Conservation (phyloP, 1,140 invertebrate genomes). For the Augochlora pura region DNA sequence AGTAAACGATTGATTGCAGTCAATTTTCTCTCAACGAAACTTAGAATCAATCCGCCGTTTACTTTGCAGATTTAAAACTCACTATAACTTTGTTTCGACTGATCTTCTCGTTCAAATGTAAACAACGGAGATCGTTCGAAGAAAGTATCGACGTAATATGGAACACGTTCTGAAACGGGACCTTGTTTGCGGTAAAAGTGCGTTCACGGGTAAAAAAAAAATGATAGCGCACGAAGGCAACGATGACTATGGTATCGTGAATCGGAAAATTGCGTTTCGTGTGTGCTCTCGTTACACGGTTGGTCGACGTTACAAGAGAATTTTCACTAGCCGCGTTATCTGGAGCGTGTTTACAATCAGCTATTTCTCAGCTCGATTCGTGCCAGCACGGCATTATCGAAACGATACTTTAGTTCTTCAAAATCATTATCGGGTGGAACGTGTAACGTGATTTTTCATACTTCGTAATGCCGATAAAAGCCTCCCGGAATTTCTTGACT, state of each 20-base stretch:
- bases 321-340: constrained; percentile 15
- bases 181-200: background rate
- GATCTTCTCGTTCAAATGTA: background rate
- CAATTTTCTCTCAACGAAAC: too few relatives aligned
- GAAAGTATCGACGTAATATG: background rate
- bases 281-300: background rate
- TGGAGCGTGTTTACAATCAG: background rate
- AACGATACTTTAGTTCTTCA: background rate
- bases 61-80: too few relatives aligned
- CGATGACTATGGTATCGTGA: background rate
- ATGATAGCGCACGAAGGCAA: background rate
- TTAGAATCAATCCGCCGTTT: too few relatives aligned
- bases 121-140: background rate
- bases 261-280: constrained; percentile 12
- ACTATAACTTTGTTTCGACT: too few relatives aligned
- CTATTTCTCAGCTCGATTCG: background rate
- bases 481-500: too few relatives aligned
- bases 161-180: background rate
- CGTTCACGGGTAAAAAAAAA: background rate
- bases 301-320: constrained; percentile 20
- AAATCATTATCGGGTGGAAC: too few relatives aligned
- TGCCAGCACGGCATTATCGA: background rate
- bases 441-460: too few relatives aligned
- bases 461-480: too few relatives aligned
- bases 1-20: too few relatives aligned